Conservation (phyloP, 2,113 vertebrate species). For the Lycocorax pyrrhopterus region DNA sequence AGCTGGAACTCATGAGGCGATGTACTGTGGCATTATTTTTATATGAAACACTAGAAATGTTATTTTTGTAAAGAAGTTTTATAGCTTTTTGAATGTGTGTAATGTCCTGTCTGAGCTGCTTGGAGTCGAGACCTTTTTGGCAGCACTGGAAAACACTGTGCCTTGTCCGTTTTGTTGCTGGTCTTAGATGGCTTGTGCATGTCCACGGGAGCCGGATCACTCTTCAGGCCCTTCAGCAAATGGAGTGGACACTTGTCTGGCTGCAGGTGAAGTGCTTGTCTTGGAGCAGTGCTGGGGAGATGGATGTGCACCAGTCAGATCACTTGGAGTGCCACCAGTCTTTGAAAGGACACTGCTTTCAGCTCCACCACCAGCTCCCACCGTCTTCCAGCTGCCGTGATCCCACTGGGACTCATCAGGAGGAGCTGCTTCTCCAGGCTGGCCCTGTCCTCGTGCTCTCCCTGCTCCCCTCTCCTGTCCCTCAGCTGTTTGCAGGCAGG, state of each 20-base stretch:
- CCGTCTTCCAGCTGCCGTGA: background rate
- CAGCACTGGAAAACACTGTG: background rate
- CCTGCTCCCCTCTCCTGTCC: background rate
- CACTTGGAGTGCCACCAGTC: background rate
- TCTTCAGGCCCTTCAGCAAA: background rate
- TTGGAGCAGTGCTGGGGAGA: background rate
- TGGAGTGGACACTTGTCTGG: background rate
- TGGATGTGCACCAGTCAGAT: background rate
- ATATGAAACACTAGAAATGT: background rate
- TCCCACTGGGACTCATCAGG: background rate
- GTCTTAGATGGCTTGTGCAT: background rate
- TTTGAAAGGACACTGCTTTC: background rate
- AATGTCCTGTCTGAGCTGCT: background rate
- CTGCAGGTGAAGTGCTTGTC: background rate
- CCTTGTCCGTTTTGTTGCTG: background rate
- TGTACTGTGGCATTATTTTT: background rate
- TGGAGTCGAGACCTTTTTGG: accelerated
- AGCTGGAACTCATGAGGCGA: accelerated
- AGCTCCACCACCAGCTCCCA: background rate
- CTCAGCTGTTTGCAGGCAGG: background rate
- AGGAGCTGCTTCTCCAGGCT: background rate
- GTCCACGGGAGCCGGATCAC: background rate
- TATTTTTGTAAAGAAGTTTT: slow-evolving; percentile 16
- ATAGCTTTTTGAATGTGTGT: background rate
- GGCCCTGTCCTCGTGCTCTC: background rate